A percentile compares a stretch with the other conserved stretches of the same genome.
phyloP scores from a whole-genome alignment of 2,113 vertebrate species.

The Aegithalos caudatus region DNA sequence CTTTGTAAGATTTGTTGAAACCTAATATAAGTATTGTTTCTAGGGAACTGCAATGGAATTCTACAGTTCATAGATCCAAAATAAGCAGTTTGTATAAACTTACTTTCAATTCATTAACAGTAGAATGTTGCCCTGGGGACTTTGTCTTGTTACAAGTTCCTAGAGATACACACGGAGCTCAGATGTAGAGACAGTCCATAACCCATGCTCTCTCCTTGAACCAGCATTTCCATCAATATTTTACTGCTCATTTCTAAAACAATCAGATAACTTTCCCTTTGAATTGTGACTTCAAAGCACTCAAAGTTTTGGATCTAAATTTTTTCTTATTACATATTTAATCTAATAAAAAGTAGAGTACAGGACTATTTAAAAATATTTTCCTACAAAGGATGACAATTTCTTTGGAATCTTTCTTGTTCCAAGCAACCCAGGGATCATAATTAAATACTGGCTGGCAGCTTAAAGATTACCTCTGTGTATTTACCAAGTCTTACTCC shows the following conservation, averaged over 20 bases:
- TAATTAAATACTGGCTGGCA: background rate
- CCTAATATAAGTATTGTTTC: background rate
- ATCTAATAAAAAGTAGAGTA: background rate
- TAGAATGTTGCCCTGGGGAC: background rate
- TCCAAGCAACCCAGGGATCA: background rate
- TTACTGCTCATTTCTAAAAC: background rate
- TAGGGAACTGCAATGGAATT: background rate
- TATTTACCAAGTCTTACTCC: background rate
- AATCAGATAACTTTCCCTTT: background rate
- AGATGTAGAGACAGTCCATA: background rate
- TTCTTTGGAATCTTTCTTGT: background rate
- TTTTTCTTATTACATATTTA: background rate
- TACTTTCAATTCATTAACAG: background rate
- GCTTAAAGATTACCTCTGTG: background rate
- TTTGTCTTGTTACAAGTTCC: background rate
- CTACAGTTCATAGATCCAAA: background rate
- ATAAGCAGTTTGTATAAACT: background rate
- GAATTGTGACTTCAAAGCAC: slow-evolving; percentile 35
- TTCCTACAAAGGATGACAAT: background rate
- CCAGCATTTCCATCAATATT: background rate
- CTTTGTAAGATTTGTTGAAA: background rate
- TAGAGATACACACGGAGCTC: background rate
- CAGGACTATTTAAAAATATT: background rate
- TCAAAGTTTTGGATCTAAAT: background rate
- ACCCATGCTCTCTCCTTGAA: background rate